A percentile compares a stretch with the other conserved stretches of the same genome.
Evolutionary conservation across 2,888 invertebrate genomes (phyloP).

Genomic region (Sisyra nigra): DNA sequence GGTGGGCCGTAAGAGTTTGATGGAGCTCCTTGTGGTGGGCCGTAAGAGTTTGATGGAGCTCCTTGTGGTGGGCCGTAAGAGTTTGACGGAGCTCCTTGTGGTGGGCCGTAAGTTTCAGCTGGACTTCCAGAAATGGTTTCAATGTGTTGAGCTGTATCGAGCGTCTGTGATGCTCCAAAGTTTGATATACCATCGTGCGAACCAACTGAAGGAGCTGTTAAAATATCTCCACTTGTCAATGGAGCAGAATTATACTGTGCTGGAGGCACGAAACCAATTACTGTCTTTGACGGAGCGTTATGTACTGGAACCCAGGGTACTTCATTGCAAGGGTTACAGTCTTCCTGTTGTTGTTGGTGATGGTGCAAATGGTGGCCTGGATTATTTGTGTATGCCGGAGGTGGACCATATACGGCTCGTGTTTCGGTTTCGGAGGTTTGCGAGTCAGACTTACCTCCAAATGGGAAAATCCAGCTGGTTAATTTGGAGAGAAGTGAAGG

Average conservation of each 20-base stretch:
- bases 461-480: conserved; percentile 43
- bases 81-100: conserved; percentile 9
- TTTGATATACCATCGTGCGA: too few species aligned
- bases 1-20: conserved; percentile 13
- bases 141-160: too few species aligned
- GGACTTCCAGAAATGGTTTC: neutral
- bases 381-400: conserved; percentile 11
- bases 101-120: too few species aligned
- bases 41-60: conserved; percentile 9
- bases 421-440: conserved; percentile 9
- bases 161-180: too few species aligned
- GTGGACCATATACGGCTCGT: conserved; percentile 16
- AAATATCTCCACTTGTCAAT: neutral
- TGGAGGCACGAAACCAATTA: conserved; percentile 20
- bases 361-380: conserved; percentile 11
- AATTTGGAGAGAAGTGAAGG: conserved; percentile 41
- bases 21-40: conserved; percentile 7
- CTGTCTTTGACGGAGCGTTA: conserved; percentile 16
- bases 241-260: neutral
- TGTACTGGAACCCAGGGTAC: conserved; percentile 69
- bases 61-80: conserved; percentile 5
- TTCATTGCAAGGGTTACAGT: conserved; percentile 63
- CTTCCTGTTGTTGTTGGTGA: conserved; percentile 19
- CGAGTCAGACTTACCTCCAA: conserved; percentile 21
- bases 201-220: neutral